Evolutionary conservation across 2,888 invertebrate genomes (phyloP).

Genomic region (Calameuta filiformis): DNA sequence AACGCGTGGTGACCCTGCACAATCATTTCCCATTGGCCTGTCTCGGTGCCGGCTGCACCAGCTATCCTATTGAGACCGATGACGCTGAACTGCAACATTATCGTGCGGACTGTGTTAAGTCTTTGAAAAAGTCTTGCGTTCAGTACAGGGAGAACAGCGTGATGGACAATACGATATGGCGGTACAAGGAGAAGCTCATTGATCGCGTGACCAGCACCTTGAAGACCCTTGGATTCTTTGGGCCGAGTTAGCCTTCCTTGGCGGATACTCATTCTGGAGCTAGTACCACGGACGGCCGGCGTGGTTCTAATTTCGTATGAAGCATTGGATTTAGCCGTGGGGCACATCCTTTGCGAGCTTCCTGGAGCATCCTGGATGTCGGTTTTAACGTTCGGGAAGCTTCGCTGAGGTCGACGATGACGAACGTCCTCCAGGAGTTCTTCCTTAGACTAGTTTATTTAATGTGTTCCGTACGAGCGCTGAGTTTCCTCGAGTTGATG

Average conservation of each 20-base stretch:
- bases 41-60: slow-evolving; percentile 82
- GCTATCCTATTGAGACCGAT: slow-evolving; percentile 83
- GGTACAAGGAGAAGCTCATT: slow-evolving; percentile 82
- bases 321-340: background rate
- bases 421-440: background rate
- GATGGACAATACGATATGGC: slow-evolving; percentile 89
- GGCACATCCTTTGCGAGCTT: background rate
- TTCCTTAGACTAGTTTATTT: background rate
- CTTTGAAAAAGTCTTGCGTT: slow-evolving; percentile 84
- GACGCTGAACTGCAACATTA: slow-evolving; percentile 94
- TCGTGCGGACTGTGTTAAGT: slow-evolving; percentile 90
- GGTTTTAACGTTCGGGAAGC: background rate
- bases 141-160: slow-evolving; percentile 85
- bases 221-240: slow-evolving; percentile 78
- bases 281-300: slow-evolving; percentile 6
- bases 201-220: slow-evolving; percentile 78
- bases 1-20: slow-evolving; percentile 87
- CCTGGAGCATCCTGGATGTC: background rate
- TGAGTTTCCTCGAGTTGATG: background rate
- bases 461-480: background rate
- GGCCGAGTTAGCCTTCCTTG: slow-evolving; percentile 55
- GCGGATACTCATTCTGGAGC: background rate
- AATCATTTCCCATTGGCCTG: slow-evolving; percentile 94
- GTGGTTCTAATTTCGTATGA: background rate
- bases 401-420: background rate